Base-by-base conservation (phyloP, 2,113 vertebrate species). In the Conger conger region DNA sequence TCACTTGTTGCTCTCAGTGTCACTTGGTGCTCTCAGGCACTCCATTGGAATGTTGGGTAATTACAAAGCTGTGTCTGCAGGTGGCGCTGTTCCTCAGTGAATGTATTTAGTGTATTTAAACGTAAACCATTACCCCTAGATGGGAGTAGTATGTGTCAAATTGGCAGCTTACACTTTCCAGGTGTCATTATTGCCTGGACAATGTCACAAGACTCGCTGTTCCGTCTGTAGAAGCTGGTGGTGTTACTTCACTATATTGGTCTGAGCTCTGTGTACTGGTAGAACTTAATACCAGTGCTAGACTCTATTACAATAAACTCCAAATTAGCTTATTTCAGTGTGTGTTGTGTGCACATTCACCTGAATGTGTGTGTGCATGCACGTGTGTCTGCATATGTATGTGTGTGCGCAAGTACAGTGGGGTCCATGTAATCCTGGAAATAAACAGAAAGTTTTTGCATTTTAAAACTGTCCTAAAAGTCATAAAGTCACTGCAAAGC, bases 281-380 rank as follows among this genome's bases (percentile, higher is more conserved):
- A 33, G 68, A 73, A 33, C n/a, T n/a, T 33, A 73, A 73, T 20
- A 50, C 9, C 45, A 27, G 20, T 63, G 18, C 7, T 4, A 63
- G 57, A 23, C 57, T 23, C 57, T 23, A 23, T 23, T 23, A 63
- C 57, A 63, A 3, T 63, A 20, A 27, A 27, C 18, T 5, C 57
- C 8, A 8, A 63, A 63, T 63, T 50, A 8, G 15, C 45, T 0
- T 13, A 23, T 63, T 63, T 33, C 1, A 30, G 27, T 73, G 1
- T 73, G 68, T 73, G 27, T 11, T 73, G 68, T 73, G 68, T 30
- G n/a, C 68, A n/a, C 0, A 20, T 20, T 57, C 54, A 83, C 78
- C 20, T 76, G 82, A 36, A 76, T 82, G 76, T 76, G 63, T 84
- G 82, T 77, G 40, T 42, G 9, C 9, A 42, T 42, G 40, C 40